Evolutionary conservation across 2,888 invertebrate species (phyloP).

Genomic region (Atherix ibis): DNA sequence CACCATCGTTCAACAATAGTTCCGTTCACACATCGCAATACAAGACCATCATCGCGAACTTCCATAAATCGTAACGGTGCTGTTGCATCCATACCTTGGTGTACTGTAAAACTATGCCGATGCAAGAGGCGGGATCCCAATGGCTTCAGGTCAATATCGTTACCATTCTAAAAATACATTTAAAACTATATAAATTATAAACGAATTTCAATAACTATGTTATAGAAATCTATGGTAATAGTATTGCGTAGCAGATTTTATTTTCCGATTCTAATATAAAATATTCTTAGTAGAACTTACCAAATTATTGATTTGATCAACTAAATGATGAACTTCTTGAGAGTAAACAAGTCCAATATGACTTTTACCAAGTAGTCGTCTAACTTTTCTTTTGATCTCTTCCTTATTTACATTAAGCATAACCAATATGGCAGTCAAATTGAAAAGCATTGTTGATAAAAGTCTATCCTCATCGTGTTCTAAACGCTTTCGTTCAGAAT

Average conservation of each 20-base stretch:
- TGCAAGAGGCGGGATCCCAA: slow-evolving; percentile 88
- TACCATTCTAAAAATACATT: slow-evolving; percentile 61
- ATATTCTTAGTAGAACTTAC: slow-evolving; percentile 43
- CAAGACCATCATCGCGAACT: slow-evolving; percentile 91
- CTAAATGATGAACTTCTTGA: slow-evolving; percentile 89
- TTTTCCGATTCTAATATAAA: neutral
- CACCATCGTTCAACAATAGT: slow-evolving; percentile 93
- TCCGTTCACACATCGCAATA: slow-evolving; percentile 65
- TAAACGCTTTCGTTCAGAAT: slow-evolving; percentile 80
- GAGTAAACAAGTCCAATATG: slow-evolving; percentile 97
- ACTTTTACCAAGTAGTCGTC: slow-evolving; percentile 90
- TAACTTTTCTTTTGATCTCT: slow-evolving; percentile 69
- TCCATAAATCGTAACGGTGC: slow-evolving; percentile 81
- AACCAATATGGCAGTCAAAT: slow-evolving; percentile 88
- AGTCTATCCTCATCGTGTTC: slow-evolving; percentile 97
- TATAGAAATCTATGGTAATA: too few relatives aligned
- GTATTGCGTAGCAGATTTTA: neutral
- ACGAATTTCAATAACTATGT: neutral
- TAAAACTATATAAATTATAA: neutral
- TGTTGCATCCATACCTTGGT: slow-evolving; percentile 83
- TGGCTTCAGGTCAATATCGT: slow-evolving; percentile 94
- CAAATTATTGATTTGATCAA: slow-evolving; percentile 88
- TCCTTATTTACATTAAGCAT: slow-evolving; percentile 77
- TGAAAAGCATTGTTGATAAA: slow-evolving; percentile 88
- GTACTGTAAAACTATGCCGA: slow-evolving; percentile 95